Evolutionary conservation across 1,140 invertebrate genomes (phyloP).

Genomic region (Muscidifurax raptorellus): DNA sequence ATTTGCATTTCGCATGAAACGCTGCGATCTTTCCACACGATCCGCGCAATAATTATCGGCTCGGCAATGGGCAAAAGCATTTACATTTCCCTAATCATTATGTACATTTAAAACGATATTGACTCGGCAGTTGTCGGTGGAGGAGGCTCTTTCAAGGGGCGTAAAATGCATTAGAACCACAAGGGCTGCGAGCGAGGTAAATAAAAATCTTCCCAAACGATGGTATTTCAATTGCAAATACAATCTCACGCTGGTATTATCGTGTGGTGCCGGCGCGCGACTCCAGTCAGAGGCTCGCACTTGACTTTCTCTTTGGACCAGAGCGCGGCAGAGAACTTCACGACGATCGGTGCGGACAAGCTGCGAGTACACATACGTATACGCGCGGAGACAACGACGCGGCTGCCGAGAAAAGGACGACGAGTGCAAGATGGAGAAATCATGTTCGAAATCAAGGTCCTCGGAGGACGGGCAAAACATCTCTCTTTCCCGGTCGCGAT

Average conservation of each 20-base stretch:
- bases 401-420: not conserved
- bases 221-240: conserved; percentile 50
- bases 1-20: not conserved
- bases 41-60: not conserved
- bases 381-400: not conserved
- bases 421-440: conserved; percentile 36
- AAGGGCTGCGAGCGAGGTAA: too few species aligned
- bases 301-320: conserved; percentile 15
- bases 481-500: not conserved
- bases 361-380: not conserved
- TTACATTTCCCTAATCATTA: not conserved
- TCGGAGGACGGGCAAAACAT: conserved; percentile 8
- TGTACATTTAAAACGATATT: too few species aligned
- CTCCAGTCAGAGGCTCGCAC: not conserved
- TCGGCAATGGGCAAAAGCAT: not conserved
- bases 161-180: too few species aligned
- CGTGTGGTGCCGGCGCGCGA: not conserved
- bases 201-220: not conserved
- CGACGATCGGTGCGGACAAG: not conserved
- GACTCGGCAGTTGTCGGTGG: too few species aligned
- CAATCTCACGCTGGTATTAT: not conserved
- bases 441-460: conserved; percentile 39
- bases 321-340: not conserved
- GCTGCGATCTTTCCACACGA: not conserved
- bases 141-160: too few species aligned